Evolutionary conservation across 2,888 invertebrate species (phyloP).

Genomic region (Platycnemis pennipes): DNA sequence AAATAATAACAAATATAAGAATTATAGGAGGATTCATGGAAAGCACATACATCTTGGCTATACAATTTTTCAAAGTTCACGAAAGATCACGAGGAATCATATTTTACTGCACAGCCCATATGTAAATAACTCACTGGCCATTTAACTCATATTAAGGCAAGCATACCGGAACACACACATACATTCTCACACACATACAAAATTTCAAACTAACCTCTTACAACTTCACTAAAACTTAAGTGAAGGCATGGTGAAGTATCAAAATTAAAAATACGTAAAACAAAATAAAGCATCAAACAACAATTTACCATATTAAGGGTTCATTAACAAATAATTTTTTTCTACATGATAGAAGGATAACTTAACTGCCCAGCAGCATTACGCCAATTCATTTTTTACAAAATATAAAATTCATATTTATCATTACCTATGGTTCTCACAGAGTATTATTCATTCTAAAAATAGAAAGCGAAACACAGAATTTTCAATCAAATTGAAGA

Average conservation of each 20-base stretch:
- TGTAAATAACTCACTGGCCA: conserved; percentile 60
- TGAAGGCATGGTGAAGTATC: not conserved
- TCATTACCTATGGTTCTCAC: not conserved
- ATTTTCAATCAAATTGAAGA: not conserved
- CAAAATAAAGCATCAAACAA: not conserved
- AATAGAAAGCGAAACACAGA: conserved; percentile 1
- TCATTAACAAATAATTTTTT: not conserved
- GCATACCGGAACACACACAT: conserved; percentile 24
- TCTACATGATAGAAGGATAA: not conserved
- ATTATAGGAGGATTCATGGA: conserved; percentile 4
- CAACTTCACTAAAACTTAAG: not conserved
- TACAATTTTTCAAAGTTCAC: not conserved
- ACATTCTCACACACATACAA: not conserved
- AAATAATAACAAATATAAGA: not conserved
- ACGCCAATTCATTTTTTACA: conserved; percentile 41
- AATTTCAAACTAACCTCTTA: not conserved
- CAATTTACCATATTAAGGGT: not conserved
- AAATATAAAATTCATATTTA: conserved; percentile 47
- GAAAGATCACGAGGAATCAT: conserved; percentile 23
- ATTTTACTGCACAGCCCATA: conserved; percentile 59
- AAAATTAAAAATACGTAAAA: not conserved
- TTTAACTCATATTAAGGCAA: conserved; percentile 40
- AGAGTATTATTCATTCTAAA: conserved; percentile 21
- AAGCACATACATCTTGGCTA: conserved; percentile 29
- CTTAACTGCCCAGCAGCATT: conserved; percentile 60